Percentiles rank a stretch among this genome's conserved stretches.
phyloP scores from a whole-genome alignment of 2,797 vertebrate species.

The Anas flavirostris region DNA sequence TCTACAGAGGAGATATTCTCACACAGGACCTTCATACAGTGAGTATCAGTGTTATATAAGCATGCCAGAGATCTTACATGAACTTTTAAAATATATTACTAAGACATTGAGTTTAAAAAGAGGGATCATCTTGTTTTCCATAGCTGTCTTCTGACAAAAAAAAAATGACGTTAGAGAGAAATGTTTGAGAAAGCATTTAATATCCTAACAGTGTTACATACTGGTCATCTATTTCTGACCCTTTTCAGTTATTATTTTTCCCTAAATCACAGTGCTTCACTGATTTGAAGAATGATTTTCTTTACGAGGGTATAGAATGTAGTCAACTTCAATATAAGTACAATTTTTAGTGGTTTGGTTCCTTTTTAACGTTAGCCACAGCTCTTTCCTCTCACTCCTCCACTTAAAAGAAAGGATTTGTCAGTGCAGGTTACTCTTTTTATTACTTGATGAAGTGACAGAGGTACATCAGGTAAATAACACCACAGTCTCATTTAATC shows the following conservation, averaged over 20 bases:
- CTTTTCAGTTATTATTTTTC: not conserved
- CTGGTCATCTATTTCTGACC: not conserved
- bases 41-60: not conserved
- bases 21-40: not conserved
- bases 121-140: not conserved
- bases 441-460: not conserved
- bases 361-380: not conserved
- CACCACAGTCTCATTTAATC: not conserved
- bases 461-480: not conserved
- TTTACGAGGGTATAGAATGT: not conserved
- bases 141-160: not conserved
- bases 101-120: not conserved
- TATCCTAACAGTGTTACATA: not conserved
- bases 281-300: not conserved
- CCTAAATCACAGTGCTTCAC: not conserved
- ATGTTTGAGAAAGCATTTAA: not conserved
- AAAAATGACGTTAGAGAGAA: not conserved
- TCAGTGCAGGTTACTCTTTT: not conserved
- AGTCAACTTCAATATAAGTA: not conserved
- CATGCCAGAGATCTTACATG: not conserved
- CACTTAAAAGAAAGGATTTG: not conserved
- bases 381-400: not conserved
- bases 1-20: not conserved
- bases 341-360: not conserved
- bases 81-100: not conserved